These are phyloP conservation scores for Nemapogon koenigi DNA, from an alignment of 2,888 invertebrate species.

Conservation along the genomic window DNA sequence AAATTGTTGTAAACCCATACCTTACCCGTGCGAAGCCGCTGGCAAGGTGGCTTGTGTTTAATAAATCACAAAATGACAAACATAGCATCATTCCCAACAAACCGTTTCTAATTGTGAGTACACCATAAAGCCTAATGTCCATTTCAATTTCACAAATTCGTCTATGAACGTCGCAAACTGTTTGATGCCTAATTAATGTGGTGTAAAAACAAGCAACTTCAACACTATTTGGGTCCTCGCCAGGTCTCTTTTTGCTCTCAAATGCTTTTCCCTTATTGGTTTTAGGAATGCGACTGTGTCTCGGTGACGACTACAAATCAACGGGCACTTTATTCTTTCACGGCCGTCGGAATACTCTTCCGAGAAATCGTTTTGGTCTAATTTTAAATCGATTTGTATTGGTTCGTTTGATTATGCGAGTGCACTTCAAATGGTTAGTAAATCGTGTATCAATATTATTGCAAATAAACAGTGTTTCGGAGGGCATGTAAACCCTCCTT, in stretches of 20 bases:
- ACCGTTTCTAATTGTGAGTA: too few relatives aligned
- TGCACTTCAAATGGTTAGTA: too few relatives aligned
- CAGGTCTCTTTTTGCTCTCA: slow-evolving; percentile 49
- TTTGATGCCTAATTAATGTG: slow-evolving; percentile 56
- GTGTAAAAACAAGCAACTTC: slow-evolving; percentile 46
- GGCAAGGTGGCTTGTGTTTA: too few relatives aligned
- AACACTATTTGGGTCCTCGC: slow-evolving; percentile 52
- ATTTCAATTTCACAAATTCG: slow-evolving; percentile 3
- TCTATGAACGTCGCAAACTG: slow-evolving; percentile 24
- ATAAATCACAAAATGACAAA: too few relatives aligned
- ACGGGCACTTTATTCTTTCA: slow-evolving; percentile 52
- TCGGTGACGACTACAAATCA: slow-evolving; percentile 41
- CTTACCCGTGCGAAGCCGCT: too few relatives aligned
- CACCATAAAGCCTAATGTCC: too few relatives aligned
- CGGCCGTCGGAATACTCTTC: slow-evolving; percentile 27
- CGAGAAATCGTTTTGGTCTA: slow-evolving; percentile 37
- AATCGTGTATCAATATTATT: too few relatives aligned
- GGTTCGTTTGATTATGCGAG: too few relatives aligned
- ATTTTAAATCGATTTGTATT: slow-evolving; percentile 47
- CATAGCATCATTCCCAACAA: too few relatives aligned
- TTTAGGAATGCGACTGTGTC: slow-evolving; percentile 1
- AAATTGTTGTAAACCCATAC: too few relatives aligned
- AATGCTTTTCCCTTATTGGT: slow-evolving; percentile 13
- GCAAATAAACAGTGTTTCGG: too few relatives aligned
- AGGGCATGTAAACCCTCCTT: too few relatives aligned